Percentiles rank a stretch among this genome's conserved stretches.
Conservation (phyloP, 2,888 invertebrate genomes). For the Alviniconcha strummeri region DNA sequence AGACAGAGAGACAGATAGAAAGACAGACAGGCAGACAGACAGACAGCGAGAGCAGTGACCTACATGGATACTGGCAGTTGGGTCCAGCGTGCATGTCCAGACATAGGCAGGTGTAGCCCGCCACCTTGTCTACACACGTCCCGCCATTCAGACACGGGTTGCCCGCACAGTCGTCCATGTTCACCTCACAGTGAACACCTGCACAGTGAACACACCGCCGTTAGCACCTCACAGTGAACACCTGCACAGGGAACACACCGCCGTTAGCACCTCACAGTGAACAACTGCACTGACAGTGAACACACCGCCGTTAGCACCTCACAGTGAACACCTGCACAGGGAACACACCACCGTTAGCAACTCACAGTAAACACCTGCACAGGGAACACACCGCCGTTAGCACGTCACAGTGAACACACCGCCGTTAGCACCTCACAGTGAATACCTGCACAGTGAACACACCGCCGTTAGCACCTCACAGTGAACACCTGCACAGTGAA, state of each 20-base stretch:
- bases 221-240: no score
- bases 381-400: no score
- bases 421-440: slow-evolving; percentile 55
- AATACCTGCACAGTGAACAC: slow-evolving; percentile 41
- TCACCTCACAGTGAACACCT: slow-evolving; percentile 63
- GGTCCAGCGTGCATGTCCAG: slow-evolving; percentile 55
- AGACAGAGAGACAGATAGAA: no score
- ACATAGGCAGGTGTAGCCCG: slow-evolving; percentile 67
- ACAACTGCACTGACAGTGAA: slow-evolving; percentile 37
- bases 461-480: slow-evolving; percentile 54
- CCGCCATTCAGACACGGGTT: slow-evolving; percentile 69
- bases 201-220: background rate
- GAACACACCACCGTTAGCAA: background rate
- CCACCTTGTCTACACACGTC: slow-evolving; percentile 65
- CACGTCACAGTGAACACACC: no score
- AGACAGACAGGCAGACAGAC: no score
- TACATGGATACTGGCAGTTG: slow-evolving; percentile 65
- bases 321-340: slow-evolving; percentile 54
- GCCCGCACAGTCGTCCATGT: slow-evolving; percentile 66
- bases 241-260: no score
- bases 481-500: slow-evolving; percentile 42
- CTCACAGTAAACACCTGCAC: no score
- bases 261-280: no score
- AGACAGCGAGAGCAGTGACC: slow-evolving; percentile 32
- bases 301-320: slow-evolving; percentile 43